These are phyloP conservation scores for Scaptomyza polygonia DNA, from an alignment of 2,888 invertebrate species.

Conservation along the genomic window DNA sequence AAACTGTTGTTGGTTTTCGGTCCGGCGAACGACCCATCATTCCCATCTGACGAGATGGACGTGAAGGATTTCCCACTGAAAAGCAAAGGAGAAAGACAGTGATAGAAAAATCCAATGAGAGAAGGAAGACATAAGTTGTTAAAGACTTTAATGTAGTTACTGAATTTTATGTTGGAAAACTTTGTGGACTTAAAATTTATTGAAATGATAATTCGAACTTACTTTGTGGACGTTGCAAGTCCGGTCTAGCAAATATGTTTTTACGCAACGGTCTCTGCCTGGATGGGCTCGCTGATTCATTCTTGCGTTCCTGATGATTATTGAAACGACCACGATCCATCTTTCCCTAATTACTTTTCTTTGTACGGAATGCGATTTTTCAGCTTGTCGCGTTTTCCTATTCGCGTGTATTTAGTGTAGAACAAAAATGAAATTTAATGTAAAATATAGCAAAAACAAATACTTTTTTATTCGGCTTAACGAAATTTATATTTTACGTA, in stretches of 20 bases:
- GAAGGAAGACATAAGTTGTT: no score
- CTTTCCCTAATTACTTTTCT: neutral
- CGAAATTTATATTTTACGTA: neutral
- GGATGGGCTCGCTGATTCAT: slow-evolving; percentile 4
- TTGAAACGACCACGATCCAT: slow-evolving; percentile 53
- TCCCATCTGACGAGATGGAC: slow-evolving; percentile 18
- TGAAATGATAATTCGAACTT: neutral
- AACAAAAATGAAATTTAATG: neutral
- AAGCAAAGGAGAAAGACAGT: neutral
- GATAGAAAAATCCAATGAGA: no score
- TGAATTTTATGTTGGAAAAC: no score
- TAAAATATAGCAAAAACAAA: neutral
- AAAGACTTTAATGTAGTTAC: no score
- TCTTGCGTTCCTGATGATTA: slow-evolving; percentile 30
- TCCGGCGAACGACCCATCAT: slow-evolving; percentile 4
- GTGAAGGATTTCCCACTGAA: neutral
- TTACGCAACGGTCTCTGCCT: slow-evolving; percentile 31
- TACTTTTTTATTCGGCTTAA: neutral
- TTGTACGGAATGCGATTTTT: neutral
- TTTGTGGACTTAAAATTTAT: no score
- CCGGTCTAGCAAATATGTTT: slow-evolving; percentile 37
- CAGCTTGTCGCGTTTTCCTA: neutral
- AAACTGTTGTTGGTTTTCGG: neutral
- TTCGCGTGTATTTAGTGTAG: neutral
- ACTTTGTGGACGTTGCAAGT: slow-evolving; percentile 36